Base-by-base conservation (phyloP, 2,113 vertebrate genomes). In the Pollachius pollachius region DNA sequence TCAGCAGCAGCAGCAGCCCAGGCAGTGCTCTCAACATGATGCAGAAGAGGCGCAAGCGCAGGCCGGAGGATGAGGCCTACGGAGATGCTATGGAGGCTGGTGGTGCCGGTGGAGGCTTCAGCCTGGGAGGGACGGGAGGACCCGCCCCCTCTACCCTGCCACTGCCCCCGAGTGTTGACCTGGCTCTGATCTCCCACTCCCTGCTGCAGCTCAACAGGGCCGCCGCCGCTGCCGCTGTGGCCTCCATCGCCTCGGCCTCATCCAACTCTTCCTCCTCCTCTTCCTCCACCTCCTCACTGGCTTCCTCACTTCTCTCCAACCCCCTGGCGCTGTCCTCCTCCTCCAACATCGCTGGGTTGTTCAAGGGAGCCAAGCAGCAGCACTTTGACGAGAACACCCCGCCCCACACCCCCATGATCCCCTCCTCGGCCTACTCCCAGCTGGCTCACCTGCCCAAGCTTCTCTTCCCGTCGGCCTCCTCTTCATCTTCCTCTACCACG, bases 341-440 rank as follows among this genome's bases (percentile, higher is more conserved):
- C 54, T 93, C 94, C 6, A 75, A 90, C 6, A 89, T 94, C n/a
- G 87, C 17, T 0, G 93, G 88, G 25, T 86, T 91, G 67, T 88
- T 90, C 65, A 93, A 93, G 74, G 87, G 89, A 70, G 77, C 87
- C 13, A 92, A 93, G 72, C 88, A 90, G 71, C 89, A 91, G 78
- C 88, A 91, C 62, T 91, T 92, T 82, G 92, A 93, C 79, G 92
- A 93, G 71, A 93, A 93, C 80, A 93, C 91, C 34, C 92, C 92
- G 17, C 92, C 92, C 58, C 90, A 90, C 65, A 71, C 84, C 15
- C 85, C 91, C 56, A 77, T 93, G 62, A 88, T 90, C 67, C 89
- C 90, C n/a, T 84, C 90, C 71, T 89, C 90, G 63, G 87, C 91
- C 23, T 93, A 92, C 71, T 90, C 92, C 52, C 92, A 93, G 82